Evolutionary conservation across 2,797 vertebrate genomes (phyloP).

Genomic region (Eremophila alpestris): DNA sequence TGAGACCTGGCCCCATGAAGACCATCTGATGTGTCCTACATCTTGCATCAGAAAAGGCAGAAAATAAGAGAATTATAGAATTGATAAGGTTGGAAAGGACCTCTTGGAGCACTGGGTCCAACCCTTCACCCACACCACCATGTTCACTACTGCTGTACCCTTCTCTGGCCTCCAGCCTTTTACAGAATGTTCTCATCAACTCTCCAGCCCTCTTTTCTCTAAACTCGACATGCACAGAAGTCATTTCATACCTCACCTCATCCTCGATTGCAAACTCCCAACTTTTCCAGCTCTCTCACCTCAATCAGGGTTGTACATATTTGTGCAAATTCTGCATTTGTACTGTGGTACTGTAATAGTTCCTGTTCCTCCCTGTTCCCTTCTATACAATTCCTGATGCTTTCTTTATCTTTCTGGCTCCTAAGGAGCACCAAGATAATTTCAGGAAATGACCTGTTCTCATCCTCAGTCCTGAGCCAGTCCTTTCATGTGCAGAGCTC

Average conservation of each 20-base stretch:
- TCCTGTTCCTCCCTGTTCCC: background rate
- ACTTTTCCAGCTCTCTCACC: background rate
- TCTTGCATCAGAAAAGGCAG: background rate
- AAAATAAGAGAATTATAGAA: background rate
- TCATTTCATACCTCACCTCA: background rate
- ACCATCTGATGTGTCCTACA: background rate
- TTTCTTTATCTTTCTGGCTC: background rate
- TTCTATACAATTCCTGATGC: background rate
- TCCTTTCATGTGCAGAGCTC: background rate
- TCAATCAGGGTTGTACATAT: background rate
- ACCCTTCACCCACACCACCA: fast-evolving
- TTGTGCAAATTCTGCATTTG: background rate
- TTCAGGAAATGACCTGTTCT: background rate
- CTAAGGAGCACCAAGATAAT: background rate
- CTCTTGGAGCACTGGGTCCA: background rate
- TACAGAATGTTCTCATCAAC: background rate
- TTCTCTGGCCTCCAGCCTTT: background rate
- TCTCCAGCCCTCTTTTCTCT: background rate
- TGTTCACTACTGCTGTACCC: background rate
- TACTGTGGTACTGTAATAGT: background rate
- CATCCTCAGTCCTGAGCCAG: background rate
- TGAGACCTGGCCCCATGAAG: background rate
- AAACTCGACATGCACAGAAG: background rate
- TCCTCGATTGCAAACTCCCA: background rate
- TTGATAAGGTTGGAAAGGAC: background rate